Conservation (phyloP, 2,113 vertebrate species). For the zebrafish (Danio rerio) region GRCz12tu NC_133191.1:622001-622500, state of each 20-base stretch:
- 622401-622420: too few relatives aligned
- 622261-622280: slow-evolving; percentile 72
- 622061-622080: slow-evolving; percentile 35
- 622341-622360: too few relatives aligned
- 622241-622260: slow-evolving; percentile 57
- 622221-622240: slow-evolving; percentile 74
- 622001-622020: too few relatives aligned
- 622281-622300: slow-evolving; percentile 72
- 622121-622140: slow-evolving; percentile 75
- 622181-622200: slow-evolving; percentile 77
- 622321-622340: slow-evolving; percentile 39
- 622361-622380: too few relatives aligned
- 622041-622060: slow-evolving; percentile 3
- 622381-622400: not conserved
- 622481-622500: too few relatives aligned
- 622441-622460: too few relatives aligned
- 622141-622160: slow-evolving; percentile 73
- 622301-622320: slow-evolving; percentile 71
- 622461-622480: too few relatives aligned
- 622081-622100: slow-evolving; percentile 82
- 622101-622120: slow-evolving; percentile 82
- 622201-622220: slow-evolving; percentile 64
- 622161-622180: slow-evolving; percentile 79
- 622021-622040: too few relatives aligned
- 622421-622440: too few relatives aligned